Evolutionary conservation across 2,113 vertebrate genomes (phyloP), one percentile per base, ranked within the genome.

Genomic region (Alligator mississippiensis): DNA sequence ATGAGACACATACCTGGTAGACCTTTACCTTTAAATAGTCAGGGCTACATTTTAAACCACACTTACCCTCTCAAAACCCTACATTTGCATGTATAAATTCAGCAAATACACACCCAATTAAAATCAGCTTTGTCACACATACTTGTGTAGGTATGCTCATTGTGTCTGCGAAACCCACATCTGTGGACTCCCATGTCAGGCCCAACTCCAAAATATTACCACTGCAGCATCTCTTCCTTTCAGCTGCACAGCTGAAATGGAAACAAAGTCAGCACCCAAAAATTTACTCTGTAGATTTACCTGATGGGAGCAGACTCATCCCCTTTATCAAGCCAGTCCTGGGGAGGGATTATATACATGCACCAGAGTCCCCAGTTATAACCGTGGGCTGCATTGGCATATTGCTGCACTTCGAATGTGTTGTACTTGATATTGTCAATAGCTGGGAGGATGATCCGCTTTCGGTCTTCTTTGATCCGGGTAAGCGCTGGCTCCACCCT

Each of bases 331-430:
- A 99, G 98, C 99, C 99, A 99, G 93, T 99, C 99, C 97, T 98
- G 99, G 0, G 99, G 99, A 0, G 99, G 99, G 88, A 99, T 99
- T 93, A 99, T 99, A 97, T 99, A 99, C 99, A 99, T 99, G 95
- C 99, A 99, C 99, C 99, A 99, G 88, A 99, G 98, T 1, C 99
- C 99, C 99, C 99, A 99, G 98, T 99, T 99, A 97, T 99, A 99
- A 95, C 99, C 99, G 1, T 99, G 99, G 74, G 99, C 99, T 0
- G 99, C 99, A 4, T 99, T 99, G 95, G 99, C 99, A 0, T 99
- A 99, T 90, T 99, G 99, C 97, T 99, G 99, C 93, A 99, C 99
- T 92, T 99, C 99, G 1, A 99, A 99, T 0, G 99, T 99, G 98
- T 99, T 99, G 97, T 98, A 99, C 91, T 99, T 99, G 97, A 99